Percentiles rank a stretch among this genome's conserved stretches.
Conservation (phyloP, 1,140 invertebrate genomes). For the Cotesia typhae region DNA sequence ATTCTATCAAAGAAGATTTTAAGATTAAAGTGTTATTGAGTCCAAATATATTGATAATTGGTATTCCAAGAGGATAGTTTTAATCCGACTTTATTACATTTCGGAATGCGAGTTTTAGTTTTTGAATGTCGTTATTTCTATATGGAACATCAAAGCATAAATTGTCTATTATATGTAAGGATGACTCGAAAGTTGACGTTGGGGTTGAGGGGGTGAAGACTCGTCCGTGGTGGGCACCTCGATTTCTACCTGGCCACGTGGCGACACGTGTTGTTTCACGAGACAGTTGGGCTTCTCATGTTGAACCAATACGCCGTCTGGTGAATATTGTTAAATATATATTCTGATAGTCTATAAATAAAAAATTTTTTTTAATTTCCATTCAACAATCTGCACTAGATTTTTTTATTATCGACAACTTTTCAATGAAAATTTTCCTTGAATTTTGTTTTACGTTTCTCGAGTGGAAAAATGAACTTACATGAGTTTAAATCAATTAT, state of each 20-base stretch:
- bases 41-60: not conserved
- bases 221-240: constrained; percentile 23
- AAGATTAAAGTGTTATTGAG: not conserved
- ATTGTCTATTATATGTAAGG: constrained; percentile 2
- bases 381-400: no score
- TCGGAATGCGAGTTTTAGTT: not conserved
- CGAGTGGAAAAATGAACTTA: no score
- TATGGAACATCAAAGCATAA: constrained; percentile 25
- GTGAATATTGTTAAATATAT: constrained; percentile 22
- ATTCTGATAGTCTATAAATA: no score
- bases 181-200: constrained; percentile 13
- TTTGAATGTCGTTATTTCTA: not conserved
- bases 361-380: no score
- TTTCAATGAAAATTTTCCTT: no score
- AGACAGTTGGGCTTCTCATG: constrained; percentile 35
- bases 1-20: no score
- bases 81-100: constrained; percentile 17
- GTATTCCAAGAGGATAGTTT: not conserved
- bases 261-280: constrained; percentile 40
- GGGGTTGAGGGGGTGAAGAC: constrained; percentile 27
- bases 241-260: constrained; percentile 44
- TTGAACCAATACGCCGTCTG: constrained; percentile 31
- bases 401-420: no score
- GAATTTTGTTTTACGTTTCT: no score
- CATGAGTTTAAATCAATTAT: no score